Evolutionary conservation across 2,888 invertebrate genomes (phyloP).

Genomic region (Dicyrtomina minuta): DNA sequence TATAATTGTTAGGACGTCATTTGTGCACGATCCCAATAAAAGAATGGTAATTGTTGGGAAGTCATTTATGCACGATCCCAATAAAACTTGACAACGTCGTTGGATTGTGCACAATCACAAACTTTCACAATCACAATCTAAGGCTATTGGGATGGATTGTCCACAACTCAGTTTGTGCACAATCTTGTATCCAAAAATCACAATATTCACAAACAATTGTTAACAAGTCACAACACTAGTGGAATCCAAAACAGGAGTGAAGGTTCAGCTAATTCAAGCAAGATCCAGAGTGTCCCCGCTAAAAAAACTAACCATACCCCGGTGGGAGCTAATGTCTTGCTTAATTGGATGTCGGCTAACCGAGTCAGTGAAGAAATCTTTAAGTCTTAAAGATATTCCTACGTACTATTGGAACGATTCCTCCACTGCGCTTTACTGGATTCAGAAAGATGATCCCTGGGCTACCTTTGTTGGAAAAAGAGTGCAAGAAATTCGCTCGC

Average conservation of each 20-base stretch:
- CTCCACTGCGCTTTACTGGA: constrained; percentile 44
- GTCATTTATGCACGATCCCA: too few species aligned
- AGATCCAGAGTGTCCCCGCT: constrained; percentile 54
- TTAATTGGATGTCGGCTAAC: constrained; percentile 38
- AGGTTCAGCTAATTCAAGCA: constrained; percentile 51
- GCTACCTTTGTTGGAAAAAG: constrained; percentile 46
- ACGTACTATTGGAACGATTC: constrained; percentile 42
- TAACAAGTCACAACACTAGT: too few species aligned
- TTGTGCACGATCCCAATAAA: too few species aligned
- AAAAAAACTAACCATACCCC: constrained; percentile 41
- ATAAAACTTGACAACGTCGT: too few species aligned
- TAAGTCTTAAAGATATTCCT: constrained; percentile 7
- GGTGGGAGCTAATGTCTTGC: constrained; percentile 44
- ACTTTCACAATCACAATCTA: too few species aligned
- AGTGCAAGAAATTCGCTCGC: constrained; percentile 35
- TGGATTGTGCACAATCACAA: too few species aligned
- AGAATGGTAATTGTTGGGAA: too few species aligned
- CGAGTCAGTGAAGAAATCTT: constrained; percentile 5
- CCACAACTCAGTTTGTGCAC: too few species aligned
- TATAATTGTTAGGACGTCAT: too few species aligned
- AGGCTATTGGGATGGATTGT: too few species aligned
- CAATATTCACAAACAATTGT: too few species aligned
- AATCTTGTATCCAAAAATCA: too few species aligned
- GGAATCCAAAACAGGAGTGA: constrained; percentile 34
- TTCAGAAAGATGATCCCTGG: constrained; percentile 42